phyloP scores from a whole-genome alignment of 1,140 invertebrate genomes.

The Drosophila parvula region DNA sequence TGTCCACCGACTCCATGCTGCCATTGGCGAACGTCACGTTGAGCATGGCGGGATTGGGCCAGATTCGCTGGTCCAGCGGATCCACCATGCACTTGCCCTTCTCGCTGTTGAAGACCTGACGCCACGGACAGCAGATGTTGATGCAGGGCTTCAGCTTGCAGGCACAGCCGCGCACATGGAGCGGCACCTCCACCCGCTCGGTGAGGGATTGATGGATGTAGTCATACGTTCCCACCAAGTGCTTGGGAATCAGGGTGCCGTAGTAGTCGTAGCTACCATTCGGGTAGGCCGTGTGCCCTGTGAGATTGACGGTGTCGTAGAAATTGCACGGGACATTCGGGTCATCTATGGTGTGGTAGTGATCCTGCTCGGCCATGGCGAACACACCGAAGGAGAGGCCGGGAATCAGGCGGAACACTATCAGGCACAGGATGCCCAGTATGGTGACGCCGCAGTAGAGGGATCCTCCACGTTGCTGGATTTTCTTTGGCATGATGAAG shows the following conservation, averaged over 20 bases:
- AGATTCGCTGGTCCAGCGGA: slow-evolving; percentile 25
- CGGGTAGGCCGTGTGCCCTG: slow-evolving; percentile 45
- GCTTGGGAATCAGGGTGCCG: slow-evolving; percentile 63
- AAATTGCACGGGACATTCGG: slow-evolving; percentile 72
- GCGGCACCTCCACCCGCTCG: slow-evolving; percentile 57
- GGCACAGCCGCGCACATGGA: slow-evolving; percentile 70
- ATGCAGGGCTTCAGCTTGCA: slow-evolving; percentile 79
- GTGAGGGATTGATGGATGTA: slow-evolving; percentile 68
- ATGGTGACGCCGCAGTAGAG: slow-evolving; percentile 65
- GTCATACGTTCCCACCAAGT: slow-evolving; percentile 69
- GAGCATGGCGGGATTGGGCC: slow-evolving; percentile 54
- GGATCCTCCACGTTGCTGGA: slow-evolving; percentile 47
- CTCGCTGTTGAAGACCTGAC: slow-evolving; percentile 37
- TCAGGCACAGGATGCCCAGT: slow-evolving; percentile 46
- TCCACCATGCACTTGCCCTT: slow-evolving; percentile 45
- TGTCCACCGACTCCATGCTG: slow-evolving; percentile 42
- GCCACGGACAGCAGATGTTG: slow-evolving; percentile 80
- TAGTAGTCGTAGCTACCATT: slow-evolving; percentile 76
- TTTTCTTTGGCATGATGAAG: slow-evolving; percentile 47
- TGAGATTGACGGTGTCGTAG: slow-evolving; percentile 78
- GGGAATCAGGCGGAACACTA: slow-evolving; percentile 60
- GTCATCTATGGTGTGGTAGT: slow-evolving; percentile 66
- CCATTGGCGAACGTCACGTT: slow-evolving; percentile 67
- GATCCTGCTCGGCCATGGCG: slow-evolving; percentile 44
- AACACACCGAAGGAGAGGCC: slow-evolving; percentile 58